phyloP scores from a whole-genome alignment of 2,797 vertebrate genomes.

The Liasis olivaceus region DNA sequence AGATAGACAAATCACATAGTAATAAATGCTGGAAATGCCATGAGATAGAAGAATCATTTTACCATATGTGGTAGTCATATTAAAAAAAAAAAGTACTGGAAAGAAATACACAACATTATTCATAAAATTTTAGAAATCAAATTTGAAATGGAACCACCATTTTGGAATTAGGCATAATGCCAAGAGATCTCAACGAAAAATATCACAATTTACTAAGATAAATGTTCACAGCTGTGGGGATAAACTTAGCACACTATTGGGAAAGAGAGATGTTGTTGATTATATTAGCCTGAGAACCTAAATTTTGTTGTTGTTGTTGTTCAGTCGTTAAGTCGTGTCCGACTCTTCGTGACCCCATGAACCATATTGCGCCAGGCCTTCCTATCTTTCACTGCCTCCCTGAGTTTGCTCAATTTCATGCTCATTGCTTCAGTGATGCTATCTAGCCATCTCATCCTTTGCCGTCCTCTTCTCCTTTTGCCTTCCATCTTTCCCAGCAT shows the following conservation, averaged over 20 bases:
- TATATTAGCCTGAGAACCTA: background rate
- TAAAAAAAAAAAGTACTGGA: background rate
- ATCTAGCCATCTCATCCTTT: no score
- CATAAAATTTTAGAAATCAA: background rate
- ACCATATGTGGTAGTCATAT: background rate
- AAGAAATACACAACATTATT: background rate
- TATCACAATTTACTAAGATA: background rate
- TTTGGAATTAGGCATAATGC: background rate
- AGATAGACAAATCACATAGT: background rate
- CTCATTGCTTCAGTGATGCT: no score
- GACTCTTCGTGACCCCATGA: no score
- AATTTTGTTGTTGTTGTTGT: no score
- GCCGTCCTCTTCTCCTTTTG: no score
- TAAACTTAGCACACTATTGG: background rate
- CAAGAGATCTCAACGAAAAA: background rate
- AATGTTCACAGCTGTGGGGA: background rate
- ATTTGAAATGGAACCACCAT: background rate
- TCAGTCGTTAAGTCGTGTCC: no score
- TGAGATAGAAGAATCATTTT: background rate
- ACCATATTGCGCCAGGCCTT: no score
- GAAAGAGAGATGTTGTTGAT: background rate
- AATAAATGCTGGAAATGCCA: background rate
- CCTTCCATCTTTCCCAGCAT: no score
- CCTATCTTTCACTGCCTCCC: no score
- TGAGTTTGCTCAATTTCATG: no score